These are phyloP conservation scores for Caenorhabditis sp. DNA, from an alignment of 2,888 invertebrate genomes.

Conservation along the genomic window DNA sequence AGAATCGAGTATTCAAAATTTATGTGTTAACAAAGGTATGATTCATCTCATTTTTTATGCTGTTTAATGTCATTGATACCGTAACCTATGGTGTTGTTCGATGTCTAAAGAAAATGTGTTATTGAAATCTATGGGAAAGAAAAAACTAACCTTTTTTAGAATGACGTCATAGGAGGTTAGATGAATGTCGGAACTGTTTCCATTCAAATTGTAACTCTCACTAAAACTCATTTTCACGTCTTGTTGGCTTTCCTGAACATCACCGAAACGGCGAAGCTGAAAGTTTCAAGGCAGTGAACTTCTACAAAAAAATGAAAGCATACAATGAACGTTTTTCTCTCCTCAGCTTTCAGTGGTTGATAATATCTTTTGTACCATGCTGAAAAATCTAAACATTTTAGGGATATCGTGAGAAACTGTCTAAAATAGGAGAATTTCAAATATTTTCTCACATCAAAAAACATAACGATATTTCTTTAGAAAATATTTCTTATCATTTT, in stretches of 20 bases:
- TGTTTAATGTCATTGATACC: background rate
- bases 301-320: background rate
- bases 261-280: background rate
- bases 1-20: conserved; percentile 35
- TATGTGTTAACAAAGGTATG: conserved; percentile 41
- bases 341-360: background rate
- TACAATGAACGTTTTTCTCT: background rate
- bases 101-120: background rate
- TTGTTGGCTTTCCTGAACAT: background rate
- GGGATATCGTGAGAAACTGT: no score
- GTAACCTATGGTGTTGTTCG: background rate
- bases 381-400: no score
- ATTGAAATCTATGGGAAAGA: background rate
- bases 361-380: background rate
- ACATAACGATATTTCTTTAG: no score
- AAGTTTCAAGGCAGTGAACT: no score
- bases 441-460: no score
- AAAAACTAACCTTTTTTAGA: background rate
- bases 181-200: background rate
- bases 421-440: no score
- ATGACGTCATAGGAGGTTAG: background rate
- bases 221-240: background rate
- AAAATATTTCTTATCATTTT: no score
- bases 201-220: background rate
- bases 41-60: background rate